Conservation (phyloP, 1,140 invertebrate species). For the Camponotus floridanus region DNA sequence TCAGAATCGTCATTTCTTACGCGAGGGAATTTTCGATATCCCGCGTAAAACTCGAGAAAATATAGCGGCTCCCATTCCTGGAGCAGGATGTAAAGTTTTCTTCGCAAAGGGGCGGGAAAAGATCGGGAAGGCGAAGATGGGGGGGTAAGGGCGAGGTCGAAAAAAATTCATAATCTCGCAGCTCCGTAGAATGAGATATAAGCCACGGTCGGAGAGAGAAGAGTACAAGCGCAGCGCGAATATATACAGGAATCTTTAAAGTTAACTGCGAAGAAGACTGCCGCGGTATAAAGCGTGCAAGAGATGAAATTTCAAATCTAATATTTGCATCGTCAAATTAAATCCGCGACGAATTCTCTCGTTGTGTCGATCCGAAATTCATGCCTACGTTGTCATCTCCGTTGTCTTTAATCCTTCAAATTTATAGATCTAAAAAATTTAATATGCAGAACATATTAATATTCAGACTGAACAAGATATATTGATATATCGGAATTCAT, state of each 20-base stretch:
- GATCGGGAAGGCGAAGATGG: background rate
- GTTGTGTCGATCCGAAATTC: constrained; percentile 29
- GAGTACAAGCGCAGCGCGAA: constrained; percentile 46
- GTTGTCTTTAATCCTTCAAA: background rate
- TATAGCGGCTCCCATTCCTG: constrained; percentile 41
- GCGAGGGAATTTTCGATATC: constrained; percentile 49
- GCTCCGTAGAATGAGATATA: constrained; percentile 50
- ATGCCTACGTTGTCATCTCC: background rate
- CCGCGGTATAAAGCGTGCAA: constrained; percentile 20
- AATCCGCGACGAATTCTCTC: constrained; percentile 27
- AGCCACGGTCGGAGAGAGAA: constrained; percentile 8
- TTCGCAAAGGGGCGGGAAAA: background rate
- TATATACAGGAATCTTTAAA: constrained; percentile 51
- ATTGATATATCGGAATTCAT: background rate
- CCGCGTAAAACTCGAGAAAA: constrained; percentile 43
- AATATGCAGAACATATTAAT: too few relatives aligned
- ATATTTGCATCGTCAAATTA: constrained; percentile 58
- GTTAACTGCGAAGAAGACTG: constrained; percentile 54
- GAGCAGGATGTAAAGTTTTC: constrained; percentile 48
- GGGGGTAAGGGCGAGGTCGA: constrained; percentile 3
- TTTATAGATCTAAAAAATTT: background rate
- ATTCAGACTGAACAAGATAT: too few relatives aligned
- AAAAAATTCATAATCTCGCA: constrained; percentile 62
- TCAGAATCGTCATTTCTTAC: constrained; percentile 47
- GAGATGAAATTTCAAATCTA: constrained; percentile 59